phyloP scores from a whole-genome alignment of 2,888 invertebrate genomes.

The Chalcis sispes region DNA sequence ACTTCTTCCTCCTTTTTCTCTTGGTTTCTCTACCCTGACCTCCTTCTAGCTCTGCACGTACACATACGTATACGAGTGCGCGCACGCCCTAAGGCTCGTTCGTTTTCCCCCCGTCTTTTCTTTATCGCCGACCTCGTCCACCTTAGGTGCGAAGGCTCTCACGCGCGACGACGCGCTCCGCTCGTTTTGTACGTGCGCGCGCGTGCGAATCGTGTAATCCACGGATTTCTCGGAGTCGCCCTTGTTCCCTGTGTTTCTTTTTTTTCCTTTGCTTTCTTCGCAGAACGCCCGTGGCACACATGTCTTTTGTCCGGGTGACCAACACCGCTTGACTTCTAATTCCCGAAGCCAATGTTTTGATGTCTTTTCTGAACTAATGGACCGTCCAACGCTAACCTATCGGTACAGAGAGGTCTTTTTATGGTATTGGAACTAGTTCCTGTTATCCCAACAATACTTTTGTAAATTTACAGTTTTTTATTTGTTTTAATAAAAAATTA shows the following conservation, averaged over 20 bases:
- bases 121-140: conserved; percentile 33
- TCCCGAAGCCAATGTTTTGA: too few relatives aligned
- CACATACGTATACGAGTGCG: neutral
- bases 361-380: conserved; percentile 15
- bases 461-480: too few relatives aligned
- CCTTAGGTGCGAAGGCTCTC: conserved; percentile 12
- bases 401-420: too few relatives aligned
- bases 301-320: conserved; percentile 1
- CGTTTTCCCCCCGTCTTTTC: conserved; percentile 29
- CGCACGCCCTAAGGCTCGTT: conserved; percentile 12
- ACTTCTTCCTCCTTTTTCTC: neutral
- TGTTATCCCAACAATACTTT: too few relatives aligned
- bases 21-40: conserved; percentile 21
- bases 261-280: conserved; percentile 16
- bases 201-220: too few relatives aligned
- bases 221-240: neutral
- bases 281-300: conserved; percentile 11
- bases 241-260: conserved; percentile 23
- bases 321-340: conserved; percentile 42
- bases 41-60: neutral
- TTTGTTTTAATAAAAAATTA: too few relatives aligned
- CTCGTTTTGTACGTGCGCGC: neutral
- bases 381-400: conserved; percentile 24
- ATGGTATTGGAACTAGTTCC: too few relatives aligned
- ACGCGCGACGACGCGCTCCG: neutral